Percentiles rank a stretch among this genome's conserved stretches.
phyloP scores from a whole-genome alignment of 2,888 invertebrate genomes.

The Drosophila demipolita region DNA sequence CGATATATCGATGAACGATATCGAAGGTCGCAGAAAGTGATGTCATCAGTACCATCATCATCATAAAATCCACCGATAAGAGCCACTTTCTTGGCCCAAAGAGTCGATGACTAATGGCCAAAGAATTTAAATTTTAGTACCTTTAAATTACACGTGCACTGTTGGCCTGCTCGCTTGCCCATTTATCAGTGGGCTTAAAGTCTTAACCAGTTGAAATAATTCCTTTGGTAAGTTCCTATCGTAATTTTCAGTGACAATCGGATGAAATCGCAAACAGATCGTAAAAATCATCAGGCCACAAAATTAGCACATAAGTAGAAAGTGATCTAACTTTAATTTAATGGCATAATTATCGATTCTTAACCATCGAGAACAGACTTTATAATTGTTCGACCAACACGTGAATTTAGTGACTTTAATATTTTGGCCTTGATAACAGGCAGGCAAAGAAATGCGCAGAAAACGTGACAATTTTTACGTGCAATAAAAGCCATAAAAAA shows the following conservation, averaged over 20 bases:
- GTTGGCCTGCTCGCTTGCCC: not conserved
- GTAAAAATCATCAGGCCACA: slow-evolving; percentile 19
- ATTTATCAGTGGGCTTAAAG: slow-evolving; percentile 31
- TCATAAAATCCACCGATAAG: slow-evolving; percentile 49
- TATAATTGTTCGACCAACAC: not conserved
- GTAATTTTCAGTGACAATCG: slow-evolving; percentile 3
- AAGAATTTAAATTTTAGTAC: slow-evolving; percentile 35
- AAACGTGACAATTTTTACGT: slow-evolving; percentile 41
- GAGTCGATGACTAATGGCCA: slow-evolving; percentile 35
- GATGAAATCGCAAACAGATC: slow-evolving; percentile 21
- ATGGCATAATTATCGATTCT: slow-evolving; percentile 22
- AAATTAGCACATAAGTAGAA: slow-evolving; percentile 2
- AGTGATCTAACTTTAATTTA: slow-evolving; percentile 7
- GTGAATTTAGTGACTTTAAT: slow-evolving; percentile 26
- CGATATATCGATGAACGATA: slow-evolving; percentile 59
- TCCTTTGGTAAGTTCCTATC: not conserved
- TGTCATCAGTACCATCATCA: slow-evolving; percentile 53
- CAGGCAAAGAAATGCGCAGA: slow-evolving; percentile 27
- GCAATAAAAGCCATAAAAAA: slow-evolving; percentile 21
- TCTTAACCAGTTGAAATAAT: slow-evolving; percentile 2
- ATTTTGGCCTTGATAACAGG: slow-evolving; percentile 33
- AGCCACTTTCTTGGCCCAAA: not conserved
- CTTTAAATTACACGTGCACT: slow-evolving; percentile 10
- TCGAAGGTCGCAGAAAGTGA: slow-evolving; percentile 54
- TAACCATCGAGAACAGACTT: not conserved